Base-by-base conservation (phyloP, 1,140 invertebrate species). In the Pogonomyrmex californicus region DNA sequence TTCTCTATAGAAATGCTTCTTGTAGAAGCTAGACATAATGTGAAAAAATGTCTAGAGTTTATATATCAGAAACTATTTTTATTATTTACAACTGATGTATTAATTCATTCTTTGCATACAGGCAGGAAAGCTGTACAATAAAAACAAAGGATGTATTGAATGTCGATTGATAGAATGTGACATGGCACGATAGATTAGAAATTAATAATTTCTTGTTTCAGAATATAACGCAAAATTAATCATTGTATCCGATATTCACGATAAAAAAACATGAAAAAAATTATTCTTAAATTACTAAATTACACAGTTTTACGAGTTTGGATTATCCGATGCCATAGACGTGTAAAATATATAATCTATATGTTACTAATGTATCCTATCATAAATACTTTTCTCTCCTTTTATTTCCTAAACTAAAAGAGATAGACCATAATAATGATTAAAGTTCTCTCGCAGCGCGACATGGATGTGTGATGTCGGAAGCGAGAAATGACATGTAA, bases 31-130 rank as follows among this genome's bases (percentile, higher is more conserved):
- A 23, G 23, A 0, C 23, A 23, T 23, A 23, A 23, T 23, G 23
- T 23, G 23, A 23, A 23, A 23, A 23, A 23, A 23, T 23, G 23
- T 23, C 23, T 87, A 63, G 63, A 81, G 62, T 78, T 14, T 73
- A 38, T 56, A 33, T 83, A 66, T 54, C 77, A 76, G 73, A 70
- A 63, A 76, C 71, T 81, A 81, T 85, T 79, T 44, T 81, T 23
- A 23, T 23, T 23, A 66, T 10, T 88, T 33, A 73, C 38, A 66
- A 23, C n/a, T n/a, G 51, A 54, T 58, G 41, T 47, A 56, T 41
- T 58, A 23, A 23, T 23, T 65, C 54, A 85, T 41, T 62, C 14
- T 70, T 30, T 58, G 10, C 9, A 14, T n/a, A 77, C 33, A 36
- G 60, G 30, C 17, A 44, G 23, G 23, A 23, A 49, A 63, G 10